phyloP scores from a whole-genome alignment of 1,140 invertebrate genomes.

The Drosophila parabipectinata region DNA sequence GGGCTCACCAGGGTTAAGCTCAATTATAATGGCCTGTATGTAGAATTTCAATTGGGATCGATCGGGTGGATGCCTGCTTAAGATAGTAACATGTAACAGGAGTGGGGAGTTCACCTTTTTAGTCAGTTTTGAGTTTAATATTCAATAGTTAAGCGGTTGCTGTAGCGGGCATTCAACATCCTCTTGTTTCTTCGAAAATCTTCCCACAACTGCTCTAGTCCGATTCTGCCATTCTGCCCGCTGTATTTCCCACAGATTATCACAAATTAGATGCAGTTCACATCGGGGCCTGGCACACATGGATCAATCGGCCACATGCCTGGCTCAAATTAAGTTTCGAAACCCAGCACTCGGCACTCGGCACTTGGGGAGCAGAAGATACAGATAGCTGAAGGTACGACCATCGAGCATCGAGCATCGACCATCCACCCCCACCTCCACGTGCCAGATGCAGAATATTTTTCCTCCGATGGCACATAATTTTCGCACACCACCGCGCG shows the following conservation, averaged over 20 bases:
- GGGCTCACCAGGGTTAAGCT: conserved; percentile 25
- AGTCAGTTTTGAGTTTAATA: no score
- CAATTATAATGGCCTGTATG: conserved; percentile 45
- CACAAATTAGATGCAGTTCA: conserved; percentile 77
- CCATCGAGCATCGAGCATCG: not conserved
- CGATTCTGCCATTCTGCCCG: conserved; percentile 25
- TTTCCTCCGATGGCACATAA: conserved; percentile 60
- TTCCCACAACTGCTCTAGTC: conserved; percentile 52
- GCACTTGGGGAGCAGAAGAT: conserved; percentile 13
- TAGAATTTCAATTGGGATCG: conserved; percentile 32
- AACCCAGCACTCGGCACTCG: conserved; percentile 24
- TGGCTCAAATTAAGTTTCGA: conserved; percentile 69
- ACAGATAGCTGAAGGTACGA: not conserved
- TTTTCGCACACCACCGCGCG: conserved; percentile 46
- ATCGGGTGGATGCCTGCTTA: no score
- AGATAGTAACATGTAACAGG: no score
- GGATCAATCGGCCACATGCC: conserved; percentile 47
- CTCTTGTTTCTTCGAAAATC: conserved; percentile 1
- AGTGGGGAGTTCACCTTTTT: no score
- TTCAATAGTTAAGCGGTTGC: no score
- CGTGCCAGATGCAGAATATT: conserved; percentile 26
- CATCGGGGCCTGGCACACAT: conserved; percentile 50
- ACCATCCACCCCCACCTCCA: conserved; percentile 18
- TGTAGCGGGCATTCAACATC: no score
- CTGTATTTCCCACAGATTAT: conserved; percentile 76